These are phyloP conservation scores for Sorex fumeus DNA, from an alignment of 2,113 vertebrate species.

Conservation along the genomic window DNA sequence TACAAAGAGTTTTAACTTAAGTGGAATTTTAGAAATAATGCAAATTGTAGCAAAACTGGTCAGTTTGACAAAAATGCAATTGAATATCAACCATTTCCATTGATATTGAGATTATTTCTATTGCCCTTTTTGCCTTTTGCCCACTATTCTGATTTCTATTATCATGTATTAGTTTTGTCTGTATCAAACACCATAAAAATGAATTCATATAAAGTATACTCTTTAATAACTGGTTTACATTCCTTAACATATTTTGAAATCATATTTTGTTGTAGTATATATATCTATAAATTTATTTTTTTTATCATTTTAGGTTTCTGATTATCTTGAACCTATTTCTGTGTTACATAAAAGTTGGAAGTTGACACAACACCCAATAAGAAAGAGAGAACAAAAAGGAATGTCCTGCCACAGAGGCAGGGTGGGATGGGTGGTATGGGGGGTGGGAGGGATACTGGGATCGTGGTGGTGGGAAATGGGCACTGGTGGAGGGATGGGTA, in stretches of 20 bases:
- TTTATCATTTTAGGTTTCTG: constrained; percentile 18
- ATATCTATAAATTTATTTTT: neutral
- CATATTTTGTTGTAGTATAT: neutral
- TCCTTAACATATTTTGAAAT: neutral
- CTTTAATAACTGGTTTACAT: neutral
- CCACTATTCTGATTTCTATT: neutral
- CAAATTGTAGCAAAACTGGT: neutral
- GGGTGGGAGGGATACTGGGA: too few species aligned
- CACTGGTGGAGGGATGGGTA: too few species aligned
- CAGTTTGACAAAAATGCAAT: neutral
- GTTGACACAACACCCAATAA: too few species aligned
- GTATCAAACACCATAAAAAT: neutral
- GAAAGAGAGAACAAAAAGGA: too few species aligned
- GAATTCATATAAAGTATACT: neutral
- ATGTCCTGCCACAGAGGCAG: too few species aligned
- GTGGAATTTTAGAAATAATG: neutral
- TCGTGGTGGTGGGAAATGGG: too few species aligned
- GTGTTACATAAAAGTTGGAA: neutral
- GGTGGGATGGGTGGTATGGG: too few species aligned
- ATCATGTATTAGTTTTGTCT: neutral
- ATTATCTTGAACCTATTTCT: neutral
- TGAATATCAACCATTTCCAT: neutral
- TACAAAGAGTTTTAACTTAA: neutral
- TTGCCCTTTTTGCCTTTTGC: neutral
- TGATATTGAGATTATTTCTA: neutral